Evolutionary conservation across 2,797 vertebrate species (phyloP).

Genomic region (Enteromius treurensis): DNA sequence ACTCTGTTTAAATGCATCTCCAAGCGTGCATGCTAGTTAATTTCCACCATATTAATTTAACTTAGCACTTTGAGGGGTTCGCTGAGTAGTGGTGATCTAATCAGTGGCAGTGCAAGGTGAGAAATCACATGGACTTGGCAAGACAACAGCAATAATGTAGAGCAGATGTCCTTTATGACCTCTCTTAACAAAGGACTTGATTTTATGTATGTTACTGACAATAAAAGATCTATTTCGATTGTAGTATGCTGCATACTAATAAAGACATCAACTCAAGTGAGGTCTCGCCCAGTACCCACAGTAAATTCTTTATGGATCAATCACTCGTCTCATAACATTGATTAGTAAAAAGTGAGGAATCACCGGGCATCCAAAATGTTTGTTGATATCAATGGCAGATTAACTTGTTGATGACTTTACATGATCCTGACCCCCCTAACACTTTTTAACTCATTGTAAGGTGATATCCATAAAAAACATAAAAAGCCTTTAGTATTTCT

Average conservation of each 20-base stretch:
- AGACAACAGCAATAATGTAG: conserved; percentile 5
- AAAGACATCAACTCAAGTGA: conserved; percentile 37
- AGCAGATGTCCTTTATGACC: conserved; percentile 28
- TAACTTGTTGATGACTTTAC: background rate
- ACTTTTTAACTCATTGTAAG: background rate
- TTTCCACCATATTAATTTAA: conserved; percentile 50
- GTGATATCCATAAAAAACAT: background rate
- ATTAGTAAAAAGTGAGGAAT: background rate
- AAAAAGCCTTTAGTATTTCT: background rate
- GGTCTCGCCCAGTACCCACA: background rate
- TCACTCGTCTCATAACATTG: background rate
- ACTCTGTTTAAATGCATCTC: conserved; percentile 44
- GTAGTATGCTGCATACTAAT: conserved; percentile 10
- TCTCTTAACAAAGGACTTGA: conserved; percentile 35
- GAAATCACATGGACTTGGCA: conserved; percentile 39
- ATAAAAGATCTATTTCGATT: conserved; percentile 28
- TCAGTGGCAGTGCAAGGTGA: conserved; percentile 28
- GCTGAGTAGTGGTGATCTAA: background rate
- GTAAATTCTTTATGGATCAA: conserved; percentile 19
- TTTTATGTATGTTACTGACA: conserved; percentile 35
- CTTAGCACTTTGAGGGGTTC: conserved; percentile 21
- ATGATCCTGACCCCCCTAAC: background rate
- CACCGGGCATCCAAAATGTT: background rate
- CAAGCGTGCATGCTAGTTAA: conserved; percentile 36
- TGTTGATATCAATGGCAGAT: background rate